These are phyloP conservation scores for Oscheius sp. DNA, from an alignment of 2,888 invertebrate species.

Conservation along the genomic window DNA sequence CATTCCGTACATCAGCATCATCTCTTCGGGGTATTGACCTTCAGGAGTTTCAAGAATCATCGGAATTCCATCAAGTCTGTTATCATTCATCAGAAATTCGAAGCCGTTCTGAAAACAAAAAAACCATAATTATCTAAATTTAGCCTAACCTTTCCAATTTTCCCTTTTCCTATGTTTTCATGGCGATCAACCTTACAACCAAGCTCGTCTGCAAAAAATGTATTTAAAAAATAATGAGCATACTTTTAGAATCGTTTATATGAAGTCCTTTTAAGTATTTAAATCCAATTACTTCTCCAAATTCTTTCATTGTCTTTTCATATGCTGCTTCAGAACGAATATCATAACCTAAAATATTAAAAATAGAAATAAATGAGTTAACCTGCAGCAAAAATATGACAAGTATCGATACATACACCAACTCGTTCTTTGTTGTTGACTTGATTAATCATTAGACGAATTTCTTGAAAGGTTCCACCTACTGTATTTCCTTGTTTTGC, in stretches of 20 bases:
- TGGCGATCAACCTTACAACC: slow-evolving; percentile 73
- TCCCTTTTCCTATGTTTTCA: slow-evolving; percentile 73
- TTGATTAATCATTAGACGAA: slow-evolving; percentile 70
- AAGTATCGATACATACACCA: slow-evolving; percentile 72
- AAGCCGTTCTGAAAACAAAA: slow-evolving; percentile 68
- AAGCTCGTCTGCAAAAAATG: too few relatives aligned
- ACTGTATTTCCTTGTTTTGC: slow-evolving; percentile 71
- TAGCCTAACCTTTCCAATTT: slow-evolving; percentile 69
- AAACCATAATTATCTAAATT: not conserved
- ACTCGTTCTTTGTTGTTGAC: slow-evolving; percentile 71
- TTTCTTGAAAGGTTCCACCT: slow-evolving; percentile 72
- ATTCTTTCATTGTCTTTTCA: slow-evolving; percentile 71
- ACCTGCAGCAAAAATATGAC: slow-evolving; percentile 68
- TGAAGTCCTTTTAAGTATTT: slow-evolving; percentile 73
- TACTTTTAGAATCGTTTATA: slow-evolving; percentile 74
- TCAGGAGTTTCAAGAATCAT: slow-evolving; percentile 73
- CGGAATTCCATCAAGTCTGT: slow-evolving; percentile 71
- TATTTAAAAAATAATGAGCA: slow-evolving; percentile 21
- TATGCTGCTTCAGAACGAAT: slow-evolving; percentile 71
- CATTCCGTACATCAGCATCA: slow-evolving; percentile 53
- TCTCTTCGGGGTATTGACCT: slow-evolving; percentile 57
- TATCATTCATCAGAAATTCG: slow-evolving; percentile 71
- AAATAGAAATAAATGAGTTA: not conserved
- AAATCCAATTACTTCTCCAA: slow-evolving; percentile 72
- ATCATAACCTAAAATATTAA: slow-evolving; percentile 71